Conservation (phyloP, 2,113 vertebrate species). For the Mesembrinibis cayennensis region DNA sequence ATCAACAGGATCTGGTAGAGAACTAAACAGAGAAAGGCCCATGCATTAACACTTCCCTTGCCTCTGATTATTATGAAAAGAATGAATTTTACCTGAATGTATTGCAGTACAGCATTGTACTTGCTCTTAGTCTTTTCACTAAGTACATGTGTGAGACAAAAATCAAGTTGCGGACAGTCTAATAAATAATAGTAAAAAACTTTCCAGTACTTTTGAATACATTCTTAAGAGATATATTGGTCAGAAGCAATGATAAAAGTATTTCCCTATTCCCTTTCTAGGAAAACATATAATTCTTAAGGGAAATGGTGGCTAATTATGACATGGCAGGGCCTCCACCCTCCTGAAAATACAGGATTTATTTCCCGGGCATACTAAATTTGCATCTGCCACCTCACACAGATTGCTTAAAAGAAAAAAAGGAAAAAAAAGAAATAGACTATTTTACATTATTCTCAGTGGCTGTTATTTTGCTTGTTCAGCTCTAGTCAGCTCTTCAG, state of each 20-base stretch:
- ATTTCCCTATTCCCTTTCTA: background rate
- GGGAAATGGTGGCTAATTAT: background rate
- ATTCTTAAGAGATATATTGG: background rate
- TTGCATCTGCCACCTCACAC: background rate
- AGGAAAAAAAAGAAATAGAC: fast-evolving
- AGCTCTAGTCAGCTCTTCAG: background rate
- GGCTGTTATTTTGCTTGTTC: background rate
- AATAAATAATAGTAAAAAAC: background rate
- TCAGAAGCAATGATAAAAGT: background rate
- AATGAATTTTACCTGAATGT: background rate
- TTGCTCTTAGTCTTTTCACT: background rate
- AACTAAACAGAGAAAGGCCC: background rate
- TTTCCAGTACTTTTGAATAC: background rate
- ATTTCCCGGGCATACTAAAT: background rate
- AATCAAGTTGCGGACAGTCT: background rate
- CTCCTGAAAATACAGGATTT: background rate
- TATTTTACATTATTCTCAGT: background rate
- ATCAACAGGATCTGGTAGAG: background rate
- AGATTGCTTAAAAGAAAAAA: background rate
- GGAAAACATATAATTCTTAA: background rate
- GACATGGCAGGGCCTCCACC: background rate
- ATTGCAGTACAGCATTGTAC: background rate
- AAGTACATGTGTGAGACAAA: background rate
- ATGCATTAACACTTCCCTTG: background rate
- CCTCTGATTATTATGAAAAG: background rate